These are phyloP conservation scores for Antitype chi DNA, from an alignment of 2,888 invertebrate genomes.

Conservation along the genomic window DNA sequence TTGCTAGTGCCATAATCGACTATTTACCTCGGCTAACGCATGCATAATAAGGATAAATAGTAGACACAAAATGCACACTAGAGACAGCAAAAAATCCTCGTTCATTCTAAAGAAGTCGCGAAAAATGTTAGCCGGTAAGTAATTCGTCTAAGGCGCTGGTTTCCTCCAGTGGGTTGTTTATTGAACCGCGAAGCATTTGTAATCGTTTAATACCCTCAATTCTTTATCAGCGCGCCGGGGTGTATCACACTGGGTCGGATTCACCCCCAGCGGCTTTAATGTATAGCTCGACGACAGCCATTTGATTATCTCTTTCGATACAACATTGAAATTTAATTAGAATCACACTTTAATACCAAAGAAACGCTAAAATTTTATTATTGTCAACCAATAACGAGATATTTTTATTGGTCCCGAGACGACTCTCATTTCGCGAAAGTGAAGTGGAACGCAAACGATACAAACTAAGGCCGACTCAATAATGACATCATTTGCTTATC, in stretches of 20 bases:
- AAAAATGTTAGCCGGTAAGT: conserved; percentile 73
- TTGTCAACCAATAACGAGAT: conserved; percentile 66
- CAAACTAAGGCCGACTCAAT: conserved; percentile 85
- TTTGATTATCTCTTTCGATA: conserved; percentile 80
- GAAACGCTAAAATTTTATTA: conserved; percentile 66
- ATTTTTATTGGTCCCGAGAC: conserved; percentile 66
- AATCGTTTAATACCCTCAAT: conserved; percentile 91
- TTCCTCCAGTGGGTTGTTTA: conserved; percentile 85
- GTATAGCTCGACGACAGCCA: conserved; percentile 86
- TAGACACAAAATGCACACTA: conserved; percentile 9
- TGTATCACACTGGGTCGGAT: conserved; percentile 77
- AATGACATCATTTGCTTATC: conserved; percentile 90
- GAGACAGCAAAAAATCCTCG: conserved; percentile 4
- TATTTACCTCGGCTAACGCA: conserved; percentile 25
- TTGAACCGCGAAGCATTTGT: conserved; percentile 91
- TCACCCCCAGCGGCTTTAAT: conserved; percentile 80
- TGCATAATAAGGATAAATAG: conserved; percentile 36
- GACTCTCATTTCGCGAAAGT: conserved; percentile 64
- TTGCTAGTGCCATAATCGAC: conserved; percentile 30
- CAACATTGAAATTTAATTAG: conserved; percentile 73
- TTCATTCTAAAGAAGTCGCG: conserved; percentile 43
- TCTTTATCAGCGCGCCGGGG: conserved; percentile 87
- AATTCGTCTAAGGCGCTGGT: conserved; percentile 85
- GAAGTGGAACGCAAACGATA: conserved; percentile 82
- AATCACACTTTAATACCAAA: conserved; percentile 60